phyloP scores from a whole-genome alignment of 2,113 vertebrate species.

The Vidua macroura region DNA sequence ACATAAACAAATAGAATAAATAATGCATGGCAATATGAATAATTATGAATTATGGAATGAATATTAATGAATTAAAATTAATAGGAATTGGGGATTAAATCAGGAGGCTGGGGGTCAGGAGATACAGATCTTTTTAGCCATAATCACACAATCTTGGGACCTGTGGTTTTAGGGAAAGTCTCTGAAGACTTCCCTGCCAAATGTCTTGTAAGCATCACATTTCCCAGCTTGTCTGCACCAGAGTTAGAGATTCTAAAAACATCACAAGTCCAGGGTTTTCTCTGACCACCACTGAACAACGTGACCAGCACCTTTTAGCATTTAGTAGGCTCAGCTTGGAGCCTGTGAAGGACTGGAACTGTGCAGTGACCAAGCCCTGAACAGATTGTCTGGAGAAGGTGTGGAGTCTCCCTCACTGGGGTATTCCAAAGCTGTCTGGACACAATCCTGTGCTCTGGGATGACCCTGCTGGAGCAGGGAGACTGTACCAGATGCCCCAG shows the following conservation, averaged over 20 bases:
- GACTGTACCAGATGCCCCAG: not conserved
- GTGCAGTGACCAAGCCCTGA: not conserved
- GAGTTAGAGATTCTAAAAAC: not conserved
- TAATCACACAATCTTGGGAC: not conserved
- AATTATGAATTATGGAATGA: not conserved
- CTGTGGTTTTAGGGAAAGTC: not conserved
- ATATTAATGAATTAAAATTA: not conserved
- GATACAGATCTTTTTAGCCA: not conserved
- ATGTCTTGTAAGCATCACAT: not conserved
- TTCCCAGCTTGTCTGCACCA: not conserved
- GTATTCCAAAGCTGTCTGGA: not conserved
- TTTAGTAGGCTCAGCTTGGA: rapidly evolving
- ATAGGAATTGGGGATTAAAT: not conserved
- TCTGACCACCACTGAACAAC: not conserved
- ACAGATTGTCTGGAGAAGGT: not conserved
- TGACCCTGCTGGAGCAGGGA: not conserved
- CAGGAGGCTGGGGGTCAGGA: not conserved
- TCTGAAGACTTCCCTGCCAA: not conserved
- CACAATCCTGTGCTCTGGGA: not conserved
- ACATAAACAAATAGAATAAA: not conserved
- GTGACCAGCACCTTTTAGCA: not conserved
- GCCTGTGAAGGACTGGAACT: not conserved
- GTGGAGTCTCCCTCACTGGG: not conserved
- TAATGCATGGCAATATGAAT: not conserved
- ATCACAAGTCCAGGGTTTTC: not conserved